phyloP scores from a whole-genome alignment of 2,113 vertebrate genomes.

The Boleophthalmus pectinirostris region DNA sequence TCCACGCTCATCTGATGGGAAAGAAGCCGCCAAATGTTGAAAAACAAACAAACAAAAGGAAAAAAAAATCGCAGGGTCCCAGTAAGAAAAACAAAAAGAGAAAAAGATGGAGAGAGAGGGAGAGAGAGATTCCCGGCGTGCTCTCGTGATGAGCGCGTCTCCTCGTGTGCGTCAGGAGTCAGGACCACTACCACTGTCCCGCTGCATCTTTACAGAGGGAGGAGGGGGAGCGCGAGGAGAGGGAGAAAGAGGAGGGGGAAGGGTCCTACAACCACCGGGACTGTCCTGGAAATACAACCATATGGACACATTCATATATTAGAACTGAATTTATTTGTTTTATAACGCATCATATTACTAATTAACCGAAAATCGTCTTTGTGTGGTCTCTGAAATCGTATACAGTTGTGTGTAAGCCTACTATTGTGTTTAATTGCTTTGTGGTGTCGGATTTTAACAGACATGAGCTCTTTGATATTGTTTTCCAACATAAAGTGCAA shows the following conservation, averaged over 20 bases:
- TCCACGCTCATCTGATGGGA: neutral
- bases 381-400: no score
- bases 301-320: no score
- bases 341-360: no score
- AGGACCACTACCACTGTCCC: slow-evolving; percentile 41
- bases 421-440: no score
- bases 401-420: no score
- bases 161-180: slow-evolving; percentile 47
- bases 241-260: neutral
- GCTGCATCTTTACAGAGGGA: slow-evolving; percentile 37
- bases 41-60: no score
- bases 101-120: neutral
- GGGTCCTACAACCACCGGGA: neutral
- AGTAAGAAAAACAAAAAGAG: neutral
- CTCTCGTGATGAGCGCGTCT: slow-evolving; percentile 21
- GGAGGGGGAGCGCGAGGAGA: slow-evolving; percentile 4
- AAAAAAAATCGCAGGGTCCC: neutral
- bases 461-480: no score
- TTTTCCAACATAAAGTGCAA: no score
- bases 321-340: no score
- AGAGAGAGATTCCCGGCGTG: slow-evolving; percentile 18
- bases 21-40: neutral
- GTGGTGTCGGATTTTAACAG: no score
- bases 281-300: neutral
- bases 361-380: no score